phyloP scores from a whole-genome alignment of 2,113 vertebrate species.

The Cairina moschata region DNA sequence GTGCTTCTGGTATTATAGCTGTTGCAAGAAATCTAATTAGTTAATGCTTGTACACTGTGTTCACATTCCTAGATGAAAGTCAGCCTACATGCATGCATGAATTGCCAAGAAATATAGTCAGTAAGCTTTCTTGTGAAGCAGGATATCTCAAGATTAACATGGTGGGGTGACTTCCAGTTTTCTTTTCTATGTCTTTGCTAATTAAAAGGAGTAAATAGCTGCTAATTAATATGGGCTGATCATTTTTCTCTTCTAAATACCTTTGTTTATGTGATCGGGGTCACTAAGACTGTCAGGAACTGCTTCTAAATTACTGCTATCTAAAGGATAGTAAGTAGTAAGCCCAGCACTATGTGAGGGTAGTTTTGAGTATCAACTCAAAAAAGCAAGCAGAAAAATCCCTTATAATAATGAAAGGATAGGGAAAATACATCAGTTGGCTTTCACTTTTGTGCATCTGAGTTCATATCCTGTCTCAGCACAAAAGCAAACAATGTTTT shows the following conservation, averaged over 20 bases:
- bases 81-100: background rate
- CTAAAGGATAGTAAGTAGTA: background rate
- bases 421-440: background rate
- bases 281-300: background rate
- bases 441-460: background rate
- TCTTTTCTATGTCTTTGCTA: background rate
- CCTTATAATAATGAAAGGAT: background rate
- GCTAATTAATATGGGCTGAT: background rate
- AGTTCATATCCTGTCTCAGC: background rate
- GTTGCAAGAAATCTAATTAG: conserved; percentile 46
- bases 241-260: background rate
- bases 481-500: background rate
- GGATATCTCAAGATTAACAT: background rate
- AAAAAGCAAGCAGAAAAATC: background rate
- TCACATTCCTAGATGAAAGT: conserved; percentile 29
- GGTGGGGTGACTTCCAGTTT: background rate
- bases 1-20: background rate
- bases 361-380: background rate
- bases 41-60: background rate
- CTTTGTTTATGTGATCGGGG: background rate
- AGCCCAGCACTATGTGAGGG: background rate
- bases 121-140: background rate
- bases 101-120: background rate
- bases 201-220: conserved; percentile 15
- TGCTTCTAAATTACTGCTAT: background rate